Conservation (phyloP, 1,140 invertebrate species). For the Lepidurus apus region DNA sequence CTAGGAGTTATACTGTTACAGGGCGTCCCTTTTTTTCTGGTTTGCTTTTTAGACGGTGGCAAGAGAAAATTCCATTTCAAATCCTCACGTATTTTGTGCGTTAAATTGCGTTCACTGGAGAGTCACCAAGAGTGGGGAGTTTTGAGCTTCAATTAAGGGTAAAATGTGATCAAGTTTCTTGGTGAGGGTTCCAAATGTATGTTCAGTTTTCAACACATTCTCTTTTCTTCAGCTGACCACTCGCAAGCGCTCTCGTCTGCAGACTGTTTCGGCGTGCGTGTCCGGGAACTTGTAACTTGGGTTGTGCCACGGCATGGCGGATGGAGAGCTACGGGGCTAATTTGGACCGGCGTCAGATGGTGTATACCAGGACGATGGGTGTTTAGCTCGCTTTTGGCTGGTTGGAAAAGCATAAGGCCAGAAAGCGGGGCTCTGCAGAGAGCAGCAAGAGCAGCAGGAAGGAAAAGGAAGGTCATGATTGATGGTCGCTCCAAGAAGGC, state of each 20-base stretch:
- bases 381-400: constrained; percentile 9
- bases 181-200: too few relatives aligned
- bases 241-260: constrained; percentile 20
- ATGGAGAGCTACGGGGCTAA: constrained; percentile 1
- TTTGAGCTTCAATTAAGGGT: too few relatives aligned
- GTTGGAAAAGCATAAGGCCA: background rate
- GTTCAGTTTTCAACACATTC: background rate
- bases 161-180: too few relatives aligned
- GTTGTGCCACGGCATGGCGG: background rate
- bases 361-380: background rate
- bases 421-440: background rate
- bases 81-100: too few relatives aligned
- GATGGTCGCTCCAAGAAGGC: constrained; percentile 20
- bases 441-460: background rate
- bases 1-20: too few relatives aligned
- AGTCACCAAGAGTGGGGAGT: too few relatives aligned
- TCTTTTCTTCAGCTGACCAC: background rate
- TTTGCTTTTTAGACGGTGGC: too few relatives aligned
- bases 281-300: constrained; percentile 13
- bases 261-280: background rate
- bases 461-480: constrained; percentile 21
- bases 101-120: too few relatives aligned
- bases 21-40: too few relatives aligned
- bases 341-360: constrained; percentile 17
- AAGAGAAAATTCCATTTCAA: too few relatives aligned